Base-by-base conservation (phyloP, 1,140 invertebrate genomes). In the Scaptomyza hsui region DNA sequence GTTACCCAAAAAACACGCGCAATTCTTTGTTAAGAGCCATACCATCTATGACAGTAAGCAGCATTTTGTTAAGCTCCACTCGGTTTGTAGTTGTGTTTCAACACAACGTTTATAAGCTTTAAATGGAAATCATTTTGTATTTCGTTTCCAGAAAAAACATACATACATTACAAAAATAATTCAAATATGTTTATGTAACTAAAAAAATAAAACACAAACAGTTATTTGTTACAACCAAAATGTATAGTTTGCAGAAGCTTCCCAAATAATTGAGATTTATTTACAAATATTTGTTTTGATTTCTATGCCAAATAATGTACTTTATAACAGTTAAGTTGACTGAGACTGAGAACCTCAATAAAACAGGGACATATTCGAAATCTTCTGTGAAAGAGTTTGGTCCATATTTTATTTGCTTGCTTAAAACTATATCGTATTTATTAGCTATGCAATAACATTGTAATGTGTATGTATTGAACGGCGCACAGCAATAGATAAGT, bases 31-130 rank as follows among this genome's bases (percentile, higher is more conserved):
- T 70, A 70, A 63, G n/a, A 41, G 21, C 21, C 41, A 52, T 37
- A 57, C 16, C 41, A 49, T 35, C 16, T 37, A 61, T 59, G 13
- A 51, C 42, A 61, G 41, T 45, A 60, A 24, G 39, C 59, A 18
- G 21, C 55, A 29, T 44, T 42, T 51, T 61, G 29, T 49, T 70
- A 41, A 55, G 41, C 41, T 26, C 12, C 15, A 53, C 15, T 37
- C 37, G 13, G 5, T 49, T 41, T 71, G n/a, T n/a, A n/a, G n/a
- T n/a, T n/a, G n/a, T n/a, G 37, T 26, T 35, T 9, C 29, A 4
- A 7, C 9, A 37, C 37, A 77, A 74, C 32, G 44, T 42, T 52
- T 37, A 62, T 19, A 60, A 70, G 64, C 64, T 79, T 78, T 70
- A 60, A 71, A 35, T 39, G 52, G 24, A 57, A 65, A 21, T 55